These are phyloP conservation scores for Tribolium madens DNA, from an alignment of 1,140 invertebrate genomes.

Conservation along the genomic window DNA sequence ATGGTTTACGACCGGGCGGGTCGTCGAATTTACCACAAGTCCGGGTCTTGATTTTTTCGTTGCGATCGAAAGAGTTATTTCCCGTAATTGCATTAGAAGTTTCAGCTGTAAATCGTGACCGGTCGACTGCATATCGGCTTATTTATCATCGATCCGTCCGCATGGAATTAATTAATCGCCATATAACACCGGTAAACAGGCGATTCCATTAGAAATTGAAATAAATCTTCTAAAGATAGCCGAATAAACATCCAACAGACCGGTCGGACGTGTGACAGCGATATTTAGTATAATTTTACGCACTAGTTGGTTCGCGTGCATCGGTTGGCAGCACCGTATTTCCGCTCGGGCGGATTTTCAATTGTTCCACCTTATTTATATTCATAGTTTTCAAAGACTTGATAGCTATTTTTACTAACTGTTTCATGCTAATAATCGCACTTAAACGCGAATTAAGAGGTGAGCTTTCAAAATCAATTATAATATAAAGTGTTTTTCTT, in stretches of 20 bases:
- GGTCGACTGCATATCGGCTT: slow-evolving; percentile 6
- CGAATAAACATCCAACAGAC: slow-evolving; percentile 16
- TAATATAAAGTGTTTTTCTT: too few relatives aligned
- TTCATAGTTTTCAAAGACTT: slow-evolving; percentile 37
- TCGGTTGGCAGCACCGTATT: slow-evolving; percentile 44
- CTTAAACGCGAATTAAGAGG: neutral
- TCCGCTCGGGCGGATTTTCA: slow-evolving; percentile 53
- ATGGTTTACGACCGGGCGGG: slow-evolving; percentile 18
- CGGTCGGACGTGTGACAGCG: slow-evolving; percentile 26
- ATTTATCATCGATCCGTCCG: slow-evolving; percentile 37
- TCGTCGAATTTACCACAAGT: neutral
- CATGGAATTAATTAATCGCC: slow-evolving; percentile 37
- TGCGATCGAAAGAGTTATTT: slow-evolving; percentile 10
- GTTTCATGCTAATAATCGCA: neutral
- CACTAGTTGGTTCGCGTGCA: slow-evolving; percentile 47
- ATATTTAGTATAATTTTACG: slow-evolving; percentile 51
- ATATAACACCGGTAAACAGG: slow-evolving; percentile 34
- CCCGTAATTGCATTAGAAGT: slow-evolving; percentile 36
- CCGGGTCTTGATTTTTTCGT: neutral
- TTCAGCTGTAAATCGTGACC: slow-evolving; percentile 12
- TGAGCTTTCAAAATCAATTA: neutral
- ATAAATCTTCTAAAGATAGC: slow-evolving; percentile 27
- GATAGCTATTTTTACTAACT: slow-evolving; percentile 33
- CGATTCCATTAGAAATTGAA: slow-evolving; percentile 39
- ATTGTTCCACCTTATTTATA: slow-evolving; percentile 51